phyloP scores from a whole-genome alignment of 2,888 invertebrate species.

The Silvanus unidentatus region DNA sequence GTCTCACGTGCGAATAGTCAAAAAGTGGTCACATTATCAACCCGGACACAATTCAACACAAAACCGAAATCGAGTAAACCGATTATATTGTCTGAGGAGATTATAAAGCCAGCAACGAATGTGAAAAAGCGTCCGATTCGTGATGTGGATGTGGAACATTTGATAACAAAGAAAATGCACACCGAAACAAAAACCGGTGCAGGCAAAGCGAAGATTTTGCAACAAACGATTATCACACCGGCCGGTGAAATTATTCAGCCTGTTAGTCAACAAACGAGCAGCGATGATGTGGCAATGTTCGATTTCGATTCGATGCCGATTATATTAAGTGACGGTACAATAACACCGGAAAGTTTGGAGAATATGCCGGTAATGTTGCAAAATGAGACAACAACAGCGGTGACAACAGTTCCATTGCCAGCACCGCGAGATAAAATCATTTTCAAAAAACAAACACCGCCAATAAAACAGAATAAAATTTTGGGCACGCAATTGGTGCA shows the following conservation, averaged over 20 bases:
- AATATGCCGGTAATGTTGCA: constrained; percentile 51
- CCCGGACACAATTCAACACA: constrained; percentile 8
- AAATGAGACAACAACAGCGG: constrained; percentile 15
- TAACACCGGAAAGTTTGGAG: constrained; percentile 62
- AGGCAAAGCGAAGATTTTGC: constrained; percentile 42
- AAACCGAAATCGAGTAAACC: constrained; percentile 25
- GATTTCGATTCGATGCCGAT: constrained; percentile 76
- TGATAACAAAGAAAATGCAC: constrained; percentile 23
- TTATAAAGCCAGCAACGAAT: constrained; percentile 36
- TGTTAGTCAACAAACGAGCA: constrained; percentile 10
- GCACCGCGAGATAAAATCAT: constrained; percentile 1
- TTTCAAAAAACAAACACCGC: not conserved
- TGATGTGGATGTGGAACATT: constrained; percentile 44
- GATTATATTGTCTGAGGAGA: constrained; percentile 41
- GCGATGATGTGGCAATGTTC: constrained; percentile 49
- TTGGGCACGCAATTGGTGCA: constrained; percentile 7
- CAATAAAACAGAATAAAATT: not conserved
- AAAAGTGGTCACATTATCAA: constrained; percentile 3
- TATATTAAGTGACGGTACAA: constrained; percentile 63
- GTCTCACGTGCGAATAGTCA: constrained; percentile 2
- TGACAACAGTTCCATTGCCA: not conserved
- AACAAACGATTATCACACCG: constrained; percentile 45
- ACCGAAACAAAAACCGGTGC: constrained; percentile 4
- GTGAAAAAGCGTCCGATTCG: constrained; percentile 4
- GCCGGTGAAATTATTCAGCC: constrained; percentile 40